These are phyloP conservation scores for Hyperoplus lanceolatus DNA, from an alignment of 2,797 vertebrate genomes.

Conservation along the genomic window DNA sequence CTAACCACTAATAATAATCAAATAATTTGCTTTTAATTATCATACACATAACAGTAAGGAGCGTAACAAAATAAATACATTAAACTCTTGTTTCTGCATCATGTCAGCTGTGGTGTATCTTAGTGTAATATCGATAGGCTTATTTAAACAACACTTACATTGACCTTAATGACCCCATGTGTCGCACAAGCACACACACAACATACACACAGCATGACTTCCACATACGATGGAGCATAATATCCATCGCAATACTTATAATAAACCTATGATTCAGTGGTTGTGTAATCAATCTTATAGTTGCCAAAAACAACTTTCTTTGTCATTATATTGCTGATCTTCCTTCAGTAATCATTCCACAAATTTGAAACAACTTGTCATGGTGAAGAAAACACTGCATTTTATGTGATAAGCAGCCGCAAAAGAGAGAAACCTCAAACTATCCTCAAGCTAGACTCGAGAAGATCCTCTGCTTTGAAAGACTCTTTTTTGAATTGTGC, in stretches of 20 bases:
- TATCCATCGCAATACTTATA: not conserved
- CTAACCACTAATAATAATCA: too few species aligned
- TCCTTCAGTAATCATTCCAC: conserved; percentile 11
- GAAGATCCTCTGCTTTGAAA: conserved; percentile 51
- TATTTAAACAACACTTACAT: not conserved
- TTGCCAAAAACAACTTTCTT: not conserved
- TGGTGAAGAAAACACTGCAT: conserved; percentile 14
- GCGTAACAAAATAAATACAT: too few species aligned
- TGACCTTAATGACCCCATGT: too few species aligned
- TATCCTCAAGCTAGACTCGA: conserved; percentile 40
- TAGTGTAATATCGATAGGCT: not conserved
- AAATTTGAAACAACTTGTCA: conserved; percentile 34
- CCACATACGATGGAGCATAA: too few species aligned
- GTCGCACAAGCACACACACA: too few species aligned
- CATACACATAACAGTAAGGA: too few species aligned
- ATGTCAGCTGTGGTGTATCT: not conserved
- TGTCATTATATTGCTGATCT: conserved; percentile 25
- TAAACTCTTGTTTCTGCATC: too few species aligned
- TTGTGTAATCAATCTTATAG: not conserved
- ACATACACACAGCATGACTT: too few species aligned
- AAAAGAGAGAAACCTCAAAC: conserved; percentile 39
- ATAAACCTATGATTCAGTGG: not conserved
- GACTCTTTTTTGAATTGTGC: conserved; percentile 43
- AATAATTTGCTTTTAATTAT: too few species aligned
- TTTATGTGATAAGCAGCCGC: conserved; percentile 34